Evolutionary conservation across 2,888 invertebrate genomes (phyloP), one percentile per base, ranked within the genome.

Genomic region (Teleogryllus oceanicus): DNA sequence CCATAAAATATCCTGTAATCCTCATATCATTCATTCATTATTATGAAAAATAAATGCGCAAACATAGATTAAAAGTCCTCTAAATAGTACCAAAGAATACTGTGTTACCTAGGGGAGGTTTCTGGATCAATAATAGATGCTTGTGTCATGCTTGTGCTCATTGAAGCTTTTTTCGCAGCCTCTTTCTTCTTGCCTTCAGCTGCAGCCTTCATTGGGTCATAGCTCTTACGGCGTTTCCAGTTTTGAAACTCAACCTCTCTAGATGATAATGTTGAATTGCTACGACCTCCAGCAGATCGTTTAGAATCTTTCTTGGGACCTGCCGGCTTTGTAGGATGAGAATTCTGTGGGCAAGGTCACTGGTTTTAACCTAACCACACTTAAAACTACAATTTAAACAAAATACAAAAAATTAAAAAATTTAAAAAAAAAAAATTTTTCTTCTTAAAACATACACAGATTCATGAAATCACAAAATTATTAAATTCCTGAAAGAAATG

Each of bases 141-240:
- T 78, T 84, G 84, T 49, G 83, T 84, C 83, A 84, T 84, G 75
- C 82, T 83, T 75, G 74, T 81, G 76, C 80, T 74, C 78, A 82
- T 78, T 12, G 78, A 21, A 18, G 82, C 76, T 79, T 84, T 84
- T 75, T 84, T 85, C 3, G 85, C 84, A 21, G 84, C 84, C 78
- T 87, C 87, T 79, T 91, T 92, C 85, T 90, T 91, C 85, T 91
- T 92, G 49, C 94, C 96, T 86, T 96, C 96, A 24, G 95, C 95
- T 0, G 97, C 97, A 0, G 97, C 96, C 86, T 94, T 95, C 91
- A 96, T 93, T 50, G 98, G 98, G 88, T 98, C 97, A 88, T 98
- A 98, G 84, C 95, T 96, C 84, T 97, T 97, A 82, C 98, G 90
- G 81, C 98, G 91, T 86, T 97, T 96, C 98, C 98, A 98, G 88